phyloP scores from a whole-genome alignment of 2,797 vertebrate species.

The Champsocephalus esox region DNA sequence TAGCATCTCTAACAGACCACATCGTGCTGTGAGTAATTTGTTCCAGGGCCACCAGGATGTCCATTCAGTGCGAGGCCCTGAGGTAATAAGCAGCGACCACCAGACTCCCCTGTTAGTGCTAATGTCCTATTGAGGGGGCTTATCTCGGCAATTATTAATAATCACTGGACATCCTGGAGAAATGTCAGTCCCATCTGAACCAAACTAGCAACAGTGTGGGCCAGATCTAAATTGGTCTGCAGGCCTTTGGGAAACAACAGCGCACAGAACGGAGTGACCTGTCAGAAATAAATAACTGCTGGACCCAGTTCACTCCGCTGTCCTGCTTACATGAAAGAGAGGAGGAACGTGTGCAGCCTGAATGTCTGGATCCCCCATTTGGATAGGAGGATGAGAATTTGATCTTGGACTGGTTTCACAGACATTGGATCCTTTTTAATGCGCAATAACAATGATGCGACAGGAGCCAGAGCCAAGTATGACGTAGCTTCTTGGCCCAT shows the following conservation, averaged over 20 bases:
- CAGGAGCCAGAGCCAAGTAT: conserved; percentile 9
- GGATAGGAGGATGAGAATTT: conserved; percentile 28
- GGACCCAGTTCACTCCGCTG: conserved; percentile 46
- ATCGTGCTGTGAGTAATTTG: background rate
- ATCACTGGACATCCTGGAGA: conserved; percentile 46
- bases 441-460: background rate
- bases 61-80: conserved; percentile 14
- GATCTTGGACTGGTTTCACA: conserved; percentile 6
- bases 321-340: conserved; percentile 36
- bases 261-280: conserved; percentile 50
- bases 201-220: conserved; percentile 32
- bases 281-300: conserved; percentile 66
- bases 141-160: conserved; percentile 52
- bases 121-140: conserved; percentile 18
- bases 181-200: conserved; percentile 48
- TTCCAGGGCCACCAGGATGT: conserved; percentile 13
- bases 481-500: background rate
- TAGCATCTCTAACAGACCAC: conserved; percentile 2
- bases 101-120: conserved; percentile 21
- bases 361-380: conserved; percentile 36
- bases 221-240: conserved; percentile 47
- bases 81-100: conserved; percentile 51
- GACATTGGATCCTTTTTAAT: background rate
- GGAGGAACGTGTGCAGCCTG: conserved; percentile 27
- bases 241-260: conserved; percentile 36